A percentile compares a stretch with the other conserved stretches of the same genome.
These are phyloP conservation scores for Micropoecilia bifurca DNA, from an alignment of 2,797 vertebrate genomes.

Conservation along the genomic window DNA sequence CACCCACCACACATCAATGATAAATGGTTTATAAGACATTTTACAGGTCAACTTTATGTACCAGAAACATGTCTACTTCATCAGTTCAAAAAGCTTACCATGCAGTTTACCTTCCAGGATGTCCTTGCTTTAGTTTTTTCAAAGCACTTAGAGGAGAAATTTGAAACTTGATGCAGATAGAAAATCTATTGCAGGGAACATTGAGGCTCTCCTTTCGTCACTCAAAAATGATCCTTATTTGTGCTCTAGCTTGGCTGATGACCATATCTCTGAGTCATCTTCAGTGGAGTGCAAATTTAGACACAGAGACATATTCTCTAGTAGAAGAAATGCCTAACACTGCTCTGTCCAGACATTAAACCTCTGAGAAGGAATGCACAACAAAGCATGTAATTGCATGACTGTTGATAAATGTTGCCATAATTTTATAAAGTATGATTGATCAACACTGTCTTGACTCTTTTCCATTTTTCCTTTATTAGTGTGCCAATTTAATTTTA, in stretches of 20 bases:
- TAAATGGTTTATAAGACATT: neutral
- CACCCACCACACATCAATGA: neutral
- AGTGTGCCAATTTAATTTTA: neutral
- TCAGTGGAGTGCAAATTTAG: neutral
- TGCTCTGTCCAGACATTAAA: neutral
- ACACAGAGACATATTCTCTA: neutral
- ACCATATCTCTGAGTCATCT: neutral
- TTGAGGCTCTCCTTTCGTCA: neutral
- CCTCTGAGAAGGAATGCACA: neutral
- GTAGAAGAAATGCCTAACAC: neutral
- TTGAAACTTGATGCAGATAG: neutral
- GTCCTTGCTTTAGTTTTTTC: slow-evolving; percentile 1
- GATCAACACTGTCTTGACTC: neutral
- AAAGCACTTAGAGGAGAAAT: neutral
- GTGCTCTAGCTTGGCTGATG: neutral
- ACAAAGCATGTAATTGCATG: neutral
- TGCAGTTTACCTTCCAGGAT: neutral
- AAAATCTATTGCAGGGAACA: neutral
- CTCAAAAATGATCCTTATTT: neutral
- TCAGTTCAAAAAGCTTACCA: neutral
- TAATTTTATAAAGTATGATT: neutral
- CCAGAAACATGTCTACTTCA: neutral
- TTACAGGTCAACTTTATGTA: neutral
- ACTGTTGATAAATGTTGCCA: neutral
- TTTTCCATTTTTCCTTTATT: neutral